These are phyloP conservation scores for Sinonovacula constricta DNA, from an alignment of 1,140 invertebrate genomes.

Conservation along the genomic window DNA sequence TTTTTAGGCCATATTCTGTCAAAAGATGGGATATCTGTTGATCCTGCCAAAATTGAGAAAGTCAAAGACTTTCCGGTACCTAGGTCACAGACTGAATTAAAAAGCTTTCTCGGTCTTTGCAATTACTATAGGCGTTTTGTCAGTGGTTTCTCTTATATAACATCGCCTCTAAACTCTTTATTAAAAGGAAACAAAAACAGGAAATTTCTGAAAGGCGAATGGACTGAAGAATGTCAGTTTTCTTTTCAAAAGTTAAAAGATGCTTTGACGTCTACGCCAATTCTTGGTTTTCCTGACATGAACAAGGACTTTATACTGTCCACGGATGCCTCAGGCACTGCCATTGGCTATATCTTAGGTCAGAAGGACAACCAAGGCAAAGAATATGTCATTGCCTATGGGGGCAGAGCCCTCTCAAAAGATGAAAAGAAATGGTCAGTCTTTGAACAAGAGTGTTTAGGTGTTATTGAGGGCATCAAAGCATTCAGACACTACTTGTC, in stretches of 20 bases:
- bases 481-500: slow-evolving; percentile 41
- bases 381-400: slow-evolving; percentile 59
- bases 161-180: slow-evolving; percentile 74
- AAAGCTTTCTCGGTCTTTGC: slow-evolving; percentile 79
- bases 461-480: slow-evolving; percentile 46
- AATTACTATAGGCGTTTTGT: slow-evolving; percentile 77
- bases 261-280: slow-evolving; percentile 50
- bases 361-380: slow-evolving; percentile 47
- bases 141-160: slow-evolving; percentile 67
- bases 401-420: slow-evolving; percentile 35
- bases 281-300: slow-evolving; percentile 56
- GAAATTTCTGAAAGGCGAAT: slow-evolving; percentile 68
- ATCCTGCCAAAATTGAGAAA: slow-evolving; percentile 33
- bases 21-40: slow-evolving; percentile 52
- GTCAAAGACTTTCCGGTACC: slow-evolving; percentile 55
- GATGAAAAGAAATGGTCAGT: slow-evolving; percentile 48
- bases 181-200: slow-evolving; percentile 57
- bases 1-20: slow-evolving; percentile 59
- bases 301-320: slow-evolving; percentile 56
- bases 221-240: slow-evolving; percentile 51
- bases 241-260: slow-evolving; percentile 60
- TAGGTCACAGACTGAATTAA: slow-evolving; percentile 73
- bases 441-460: slow-evolving; percentile 23
- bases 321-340: slow-evolving; percentile 53
- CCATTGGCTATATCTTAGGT: slow-evolving; percentile 52